Evolutionary conservation across 2,888 invertebrate genomes (phyloP).

Genomic region (Lingula anatina): DNA sequence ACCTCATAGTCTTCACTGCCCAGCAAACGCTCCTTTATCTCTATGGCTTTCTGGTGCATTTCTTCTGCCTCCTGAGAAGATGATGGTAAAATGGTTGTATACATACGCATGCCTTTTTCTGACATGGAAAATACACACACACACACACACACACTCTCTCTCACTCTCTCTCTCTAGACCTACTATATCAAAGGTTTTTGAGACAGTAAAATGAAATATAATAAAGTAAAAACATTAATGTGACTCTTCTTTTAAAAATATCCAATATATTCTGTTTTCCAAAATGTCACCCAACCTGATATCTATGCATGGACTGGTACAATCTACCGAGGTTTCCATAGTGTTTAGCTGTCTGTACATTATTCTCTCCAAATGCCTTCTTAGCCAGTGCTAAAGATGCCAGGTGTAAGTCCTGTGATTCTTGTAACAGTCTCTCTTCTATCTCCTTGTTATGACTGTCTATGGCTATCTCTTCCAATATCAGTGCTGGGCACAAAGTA

Average conservation of each 20-base stretch:
- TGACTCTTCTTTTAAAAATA: not conserved
- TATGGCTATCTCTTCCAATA: slow-evolving; percentile 87
- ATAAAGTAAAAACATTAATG: not conserved
- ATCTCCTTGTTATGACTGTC: slow-evolving; percentile 61
- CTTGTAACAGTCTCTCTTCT: slow-evolving; percentile 62
- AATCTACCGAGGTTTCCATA: slow-evolving; percentile 91
- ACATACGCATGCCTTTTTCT: no score
- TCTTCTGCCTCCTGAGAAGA: slow-evolving; percentile 69
- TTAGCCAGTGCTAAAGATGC: slow-evolving; percentile 74
- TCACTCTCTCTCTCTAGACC: not conserved
- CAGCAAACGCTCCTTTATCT: slow-evolving; percentile 80
- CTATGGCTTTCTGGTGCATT: slow-evolving; percentile 90
- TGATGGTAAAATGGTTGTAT: no score
- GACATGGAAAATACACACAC: no score
- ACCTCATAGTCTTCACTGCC: slow-evolving; percentile 87
- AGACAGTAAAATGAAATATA: not conserved
- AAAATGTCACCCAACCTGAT: slow-evolving; percentile 60
- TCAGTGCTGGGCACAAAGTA: no score
- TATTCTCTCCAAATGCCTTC: slow-evolving; percentile 83
- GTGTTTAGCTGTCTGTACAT: slow-evolving; percentile 92
- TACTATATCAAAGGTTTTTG: not conserved
- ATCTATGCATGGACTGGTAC: slow-evolving; percentile 89
- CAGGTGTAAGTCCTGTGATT: slow-evolving; percentile 79
- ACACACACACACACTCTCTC: no score
- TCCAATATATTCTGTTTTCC: not conserved